phyloP scores from a whole-genome alignment of 2,113 vertebrate genomes.

The Pipa parva region DNA sequence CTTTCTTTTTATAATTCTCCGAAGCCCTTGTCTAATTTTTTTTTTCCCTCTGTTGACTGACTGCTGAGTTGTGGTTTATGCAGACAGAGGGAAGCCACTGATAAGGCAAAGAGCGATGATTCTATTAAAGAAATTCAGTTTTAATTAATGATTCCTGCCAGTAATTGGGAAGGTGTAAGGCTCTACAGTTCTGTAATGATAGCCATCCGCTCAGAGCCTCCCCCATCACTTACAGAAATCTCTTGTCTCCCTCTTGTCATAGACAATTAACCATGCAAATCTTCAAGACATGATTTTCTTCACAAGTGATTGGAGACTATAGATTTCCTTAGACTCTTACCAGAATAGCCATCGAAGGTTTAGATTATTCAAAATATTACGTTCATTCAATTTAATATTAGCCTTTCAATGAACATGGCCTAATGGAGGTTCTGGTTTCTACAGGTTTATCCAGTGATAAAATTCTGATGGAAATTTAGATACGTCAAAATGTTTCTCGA shows the following conservation, averaged over 20 bases:
- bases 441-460: too few species aligned
- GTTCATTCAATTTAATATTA: too few species aligned
- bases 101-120: constrained; percentile 65
- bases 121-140: constrained; percentile 75
- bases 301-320: constrained; percentile 97
- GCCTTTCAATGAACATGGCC: too few species aligned
- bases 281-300: constrained; percentile 96
- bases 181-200: constrained; percentile 90
- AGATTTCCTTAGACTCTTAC: constrained; percentile 97
- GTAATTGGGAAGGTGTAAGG: constrained; percentile 94
- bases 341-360: too few species aligned
- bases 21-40: constrained; percentile 62
- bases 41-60: constrained; percentile 68
- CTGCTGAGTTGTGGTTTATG: constrained; percentile 65
- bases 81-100: constrained; percentile 73
- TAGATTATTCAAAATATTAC: too few species aligned
- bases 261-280: constrained; percentile 97
- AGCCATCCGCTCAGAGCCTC: constrained; percentile 85
- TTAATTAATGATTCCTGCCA: constrained; percentile 97
- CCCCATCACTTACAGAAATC: constrained; percentile 73
- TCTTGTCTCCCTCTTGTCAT: constrained; percentile 84
- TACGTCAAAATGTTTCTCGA: too few species aligned
- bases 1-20: constrained; percentile 53
- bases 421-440: too few species aligned
- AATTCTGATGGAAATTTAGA: too few species aligned